phyloP scores from a whole-genome alignment of 2,888 invertebrate species.

The Gortyna flavago region DNA sequence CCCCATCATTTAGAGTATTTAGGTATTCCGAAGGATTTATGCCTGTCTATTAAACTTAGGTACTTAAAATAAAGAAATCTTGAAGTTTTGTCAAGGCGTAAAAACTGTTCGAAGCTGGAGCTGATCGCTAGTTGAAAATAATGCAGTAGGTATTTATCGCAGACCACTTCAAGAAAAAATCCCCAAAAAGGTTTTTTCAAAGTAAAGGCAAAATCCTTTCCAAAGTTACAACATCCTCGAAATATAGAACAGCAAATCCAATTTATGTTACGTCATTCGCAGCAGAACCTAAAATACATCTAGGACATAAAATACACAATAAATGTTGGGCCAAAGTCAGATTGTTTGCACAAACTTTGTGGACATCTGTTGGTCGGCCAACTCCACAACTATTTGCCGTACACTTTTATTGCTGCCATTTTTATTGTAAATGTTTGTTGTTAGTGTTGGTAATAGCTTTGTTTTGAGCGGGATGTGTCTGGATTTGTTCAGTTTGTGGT shows the following conservation, averaged over 20 bases:
- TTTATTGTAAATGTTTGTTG: slow-evolving; percentile 48
- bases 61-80: no score
- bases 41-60: no score
- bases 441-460: slow-evolving; percentile 37
- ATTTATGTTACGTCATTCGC: slow-evolving; percentile 22
- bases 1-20: no score
- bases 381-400: slow-evolving; percentile 45
- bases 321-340: slow-evolving; percentile 26
- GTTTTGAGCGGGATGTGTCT: slow-evolving; percentile 11
- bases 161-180: neutral
- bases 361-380: slow-evolving; percentile 42
- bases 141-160: neutral
- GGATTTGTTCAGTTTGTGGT: slow-evolving; percentile 16
- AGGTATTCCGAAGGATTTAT: no score
- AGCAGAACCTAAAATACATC: slow-evolving; percentile 35
- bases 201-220: neutral
- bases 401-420: slow-evolving; percentile 45
- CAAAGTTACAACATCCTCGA: slow-evolving; percentile 10
- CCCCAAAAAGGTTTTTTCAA: neutral
- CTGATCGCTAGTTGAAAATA: no score
- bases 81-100: no score
- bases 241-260: slow-evolving; percentile 26
- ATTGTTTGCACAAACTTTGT: slow-evolving; percentile 38
- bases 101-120: no score
- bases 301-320: slow-evolving; percentile 43